Base-by-base conservation (phyloP, 2,113 vertebrate species). In the Phoenicopterus ruber region DNA sequence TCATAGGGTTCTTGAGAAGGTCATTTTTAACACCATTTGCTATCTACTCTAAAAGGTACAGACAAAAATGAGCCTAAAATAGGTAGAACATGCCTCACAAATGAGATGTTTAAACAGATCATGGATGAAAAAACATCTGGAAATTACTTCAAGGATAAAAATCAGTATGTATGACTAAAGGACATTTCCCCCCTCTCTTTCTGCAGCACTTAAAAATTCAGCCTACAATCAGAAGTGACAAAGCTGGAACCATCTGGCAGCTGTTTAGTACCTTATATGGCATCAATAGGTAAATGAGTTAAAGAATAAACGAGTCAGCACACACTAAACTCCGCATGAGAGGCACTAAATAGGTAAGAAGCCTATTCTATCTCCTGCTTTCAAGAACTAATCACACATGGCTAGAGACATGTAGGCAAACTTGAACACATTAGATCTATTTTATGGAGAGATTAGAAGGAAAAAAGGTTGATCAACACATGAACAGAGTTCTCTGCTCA, bases 101-200 rank as follows among this genome's bases (percentile, higher is more conserved):
- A 58, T 50, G 0, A 49, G 5, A 47, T 46, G 8, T 49, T 73
- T 80, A 79, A 13, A 69, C 6, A 19, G 4, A 61, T 49, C 2
- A 36, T 32, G 24, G 4, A 54, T 42, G 15, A 61, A 85, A 77
- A 77, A 47, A 10, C 1, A 72, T 11, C 21, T 1, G 1, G 29
- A 81, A 84, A 46, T 40, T 1, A 67, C 26, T 72, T 54, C 15
- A 74, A 44, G 14, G 28, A 32, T 29, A 79, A 82, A 72, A 83
- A 49, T 17, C 32, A 34, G 10, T 40, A 25, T 5, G 2, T 13
- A 58, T 16, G 19, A 65, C 16, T 14, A 67, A 38, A 54, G 52
- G 10, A 29, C 5, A 32, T 4, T 28, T 22, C 9, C 1, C 7
- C 10, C 8, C 10, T 2, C 2, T 11, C n/a, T n/a, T 82, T 67